Evolutionary conservation across 2,888 invertebrate genomes (phyloP).

Genomic region (Alitta virens): DNA sequence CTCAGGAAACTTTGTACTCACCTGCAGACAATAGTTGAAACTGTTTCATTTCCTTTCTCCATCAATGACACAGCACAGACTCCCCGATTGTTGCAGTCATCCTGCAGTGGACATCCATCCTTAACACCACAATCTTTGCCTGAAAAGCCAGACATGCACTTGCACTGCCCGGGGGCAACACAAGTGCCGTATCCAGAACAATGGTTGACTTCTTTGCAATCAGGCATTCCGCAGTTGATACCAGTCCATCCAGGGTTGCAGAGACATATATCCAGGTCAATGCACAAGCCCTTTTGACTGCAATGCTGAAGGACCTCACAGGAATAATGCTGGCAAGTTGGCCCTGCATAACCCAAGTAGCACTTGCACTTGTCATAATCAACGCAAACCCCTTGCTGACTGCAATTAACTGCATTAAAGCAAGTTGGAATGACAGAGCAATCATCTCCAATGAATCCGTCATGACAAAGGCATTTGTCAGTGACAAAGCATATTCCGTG

Average conservation of each 20-base stretch:
- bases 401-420: neutral
- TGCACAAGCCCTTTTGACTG: neutral
- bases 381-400: neutral
- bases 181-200: neutral
- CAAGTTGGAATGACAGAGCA: neutral
- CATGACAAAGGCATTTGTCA: slow-evolving; percentile 7
- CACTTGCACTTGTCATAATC: slow-evolving; percentile 7
- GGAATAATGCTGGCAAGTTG: neutral
- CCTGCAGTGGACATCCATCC: neutral
- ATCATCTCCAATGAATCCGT: slow-evolving; percentile 2
- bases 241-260: neutral
- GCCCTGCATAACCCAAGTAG: neutral
- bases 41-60: neutral
- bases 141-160: neutral
- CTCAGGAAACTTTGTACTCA: too few species aligned
- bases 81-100: neutral
- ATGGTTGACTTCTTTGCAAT: neutral
- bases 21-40: neutral
- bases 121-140: neutral
- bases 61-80: neutral
- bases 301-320: slow-evolving; percentile 1
- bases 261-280: neutral
- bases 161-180: neutral
- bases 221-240: neutral
- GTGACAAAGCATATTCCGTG: neutral